Evolutionary conservation across 35 echinoderm and acorn worm genomes (phyloP).

Genomic region (Patiria miniata): DNA sequence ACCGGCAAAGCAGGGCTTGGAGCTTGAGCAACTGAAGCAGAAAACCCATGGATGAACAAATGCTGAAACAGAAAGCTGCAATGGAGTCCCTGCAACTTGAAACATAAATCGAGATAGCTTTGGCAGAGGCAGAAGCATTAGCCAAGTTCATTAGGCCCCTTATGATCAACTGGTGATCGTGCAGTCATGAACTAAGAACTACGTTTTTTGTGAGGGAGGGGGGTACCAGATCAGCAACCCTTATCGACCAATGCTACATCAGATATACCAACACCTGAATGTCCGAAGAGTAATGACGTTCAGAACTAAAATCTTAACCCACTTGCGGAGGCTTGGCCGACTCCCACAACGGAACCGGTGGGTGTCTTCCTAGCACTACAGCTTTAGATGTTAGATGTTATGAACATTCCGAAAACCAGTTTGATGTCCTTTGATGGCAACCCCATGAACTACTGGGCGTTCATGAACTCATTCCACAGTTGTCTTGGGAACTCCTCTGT

Average conservation of each 20-base stretch:
- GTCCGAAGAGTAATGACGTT: background rate
- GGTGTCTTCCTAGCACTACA: background rate
- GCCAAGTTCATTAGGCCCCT: background rate
- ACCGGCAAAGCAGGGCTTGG: background rate
- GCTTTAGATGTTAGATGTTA: conserved; percentile 6
- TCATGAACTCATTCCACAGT: conserved; percentile 57
- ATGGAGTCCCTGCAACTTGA: background rate
- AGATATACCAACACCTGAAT: too few species aligned
- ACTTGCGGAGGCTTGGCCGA: background rate
- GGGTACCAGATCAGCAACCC: too few species aligned
- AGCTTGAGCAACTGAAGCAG: background rate
- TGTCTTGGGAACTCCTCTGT: too few species aligned
- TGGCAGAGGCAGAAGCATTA: background rate
- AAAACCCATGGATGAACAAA: background rate
- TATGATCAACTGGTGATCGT: background rate
- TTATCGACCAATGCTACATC: too few species aligned
- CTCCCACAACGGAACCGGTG: background rate
- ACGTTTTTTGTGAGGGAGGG: too few species aligned
- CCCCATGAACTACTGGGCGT: conserved; percentile 40
- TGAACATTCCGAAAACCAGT: conserved; percentile 40
- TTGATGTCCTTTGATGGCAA: conserved; percentile 50
- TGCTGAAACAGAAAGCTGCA: background rate
- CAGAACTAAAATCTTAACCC: background rate
- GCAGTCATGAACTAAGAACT: background rate
- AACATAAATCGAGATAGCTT: background rate